Base-by-base conservation (phyloP, 2,888 invertebrate genomes). In the Ormyrus nitidulus region DNA sequence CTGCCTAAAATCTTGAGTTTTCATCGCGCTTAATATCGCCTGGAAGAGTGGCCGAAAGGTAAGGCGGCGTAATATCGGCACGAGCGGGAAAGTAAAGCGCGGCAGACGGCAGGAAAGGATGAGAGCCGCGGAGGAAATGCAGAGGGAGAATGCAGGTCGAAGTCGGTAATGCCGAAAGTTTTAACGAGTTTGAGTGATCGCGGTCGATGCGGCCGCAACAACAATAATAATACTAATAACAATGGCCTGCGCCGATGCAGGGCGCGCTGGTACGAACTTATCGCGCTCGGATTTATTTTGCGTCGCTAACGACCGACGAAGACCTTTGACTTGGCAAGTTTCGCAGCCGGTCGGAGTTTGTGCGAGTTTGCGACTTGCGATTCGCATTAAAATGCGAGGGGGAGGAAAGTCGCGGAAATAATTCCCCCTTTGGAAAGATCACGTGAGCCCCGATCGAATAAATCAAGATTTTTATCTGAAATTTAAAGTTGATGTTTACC, bases 181-280 rank as follows among this genome's bases (percentile, higher is more conserved):
- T 89, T 90, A 90, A 90, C 90, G 89, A 90, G 89, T 90, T 89
- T 89, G 89, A 90, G 86, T 88, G 90, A 89, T 90, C 88, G 88
- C 86, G 87, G 89, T 89, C 90, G 89, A 90, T 90, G 88, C 85
- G 86, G 85, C 64, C 87, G 87, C 88, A 89, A 89, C 87, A 88
- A 89, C 86, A 89, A 89, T 87, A 87, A 89, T 87, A 87, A 88
- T 87, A 87, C 86, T 86, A 84, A 85, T 84, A 86, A 87, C 86
- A 84, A 81, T 80, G 83, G 77, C 58, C 61, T 79, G 71, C 58
- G 74, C 9, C 70, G 62, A 68, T 73, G 65, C 61, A 81, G 78
- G 79, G 66, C 81, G 83, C 84, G 84, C 83, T 84, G 87, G 88
- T 88, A 88, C 88, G 84, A 86, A 87, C 85, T 88, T 87, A 88